Percentiles rank a stretch among this genome's conserved stretches.
These are phyloP conservation scores for Hypothenemus hampei DNA, from an alignment of 1,140 invertebrate species.

Conservation along the genomic window DNA sequence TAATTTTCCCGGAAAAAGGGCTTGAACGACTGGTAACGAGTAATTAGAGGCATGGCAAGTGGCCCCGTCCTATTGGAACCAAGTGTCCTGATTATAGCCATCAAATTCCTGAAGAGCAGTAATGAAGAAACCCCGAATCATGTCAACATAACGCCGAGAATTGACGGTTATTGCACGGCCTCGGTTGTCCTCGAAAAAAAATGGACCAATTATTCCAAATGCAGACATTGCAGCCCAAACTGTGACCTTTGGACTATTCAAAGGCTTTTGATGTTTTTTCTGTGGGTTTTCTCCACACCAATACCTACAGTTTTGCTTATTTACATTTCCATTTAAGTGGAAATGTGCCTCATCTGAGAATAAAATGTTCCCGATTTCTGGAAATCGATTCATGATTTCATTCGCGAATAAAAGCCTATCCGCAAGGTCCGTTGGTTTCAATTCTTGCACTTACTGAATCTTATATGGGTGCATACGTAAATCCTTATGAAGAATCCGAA, in stretches of 20 bases:
- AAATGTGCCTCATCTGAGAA: background rate
- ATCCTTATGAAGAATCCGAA: background rate
- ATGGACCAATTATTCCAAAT: background rate
- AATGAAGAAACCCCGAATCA: background rate
- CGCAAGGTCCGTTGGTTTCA: no score
- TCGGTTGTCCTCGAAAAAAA: background rate
- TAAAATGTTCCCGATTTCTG: no score
- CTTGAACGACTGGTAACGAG: background rate
- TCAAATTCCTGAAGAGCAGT: background rate
- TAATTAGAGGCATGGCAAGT: background rate
- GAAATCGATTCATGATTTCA: no score
- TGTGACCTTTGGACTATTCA: background rate
- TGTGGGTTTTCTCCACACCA: background rate
- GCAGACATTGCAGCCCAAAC: background rate
- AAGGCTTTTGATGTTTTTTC: background rate
- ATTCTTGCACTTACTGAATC: no score
- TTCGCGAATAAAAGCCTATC: no score
- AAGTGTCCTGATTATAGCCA: background rate
- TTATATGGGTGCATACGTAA: slow-evolving; percentile 1
- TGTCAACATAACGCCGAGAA: background rate
- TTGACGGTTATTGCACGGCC: background rate
- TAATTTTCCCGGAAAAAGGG: background rate
- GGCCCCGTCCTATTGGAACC: background rate
- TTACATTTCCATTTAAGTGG: background rate
- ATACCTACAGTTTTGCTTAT: background rate